Evolutionary conservation across 2,113 vertebrate genomes (phyloP).

Genomic region (Zosterops pallidus): DNA sequence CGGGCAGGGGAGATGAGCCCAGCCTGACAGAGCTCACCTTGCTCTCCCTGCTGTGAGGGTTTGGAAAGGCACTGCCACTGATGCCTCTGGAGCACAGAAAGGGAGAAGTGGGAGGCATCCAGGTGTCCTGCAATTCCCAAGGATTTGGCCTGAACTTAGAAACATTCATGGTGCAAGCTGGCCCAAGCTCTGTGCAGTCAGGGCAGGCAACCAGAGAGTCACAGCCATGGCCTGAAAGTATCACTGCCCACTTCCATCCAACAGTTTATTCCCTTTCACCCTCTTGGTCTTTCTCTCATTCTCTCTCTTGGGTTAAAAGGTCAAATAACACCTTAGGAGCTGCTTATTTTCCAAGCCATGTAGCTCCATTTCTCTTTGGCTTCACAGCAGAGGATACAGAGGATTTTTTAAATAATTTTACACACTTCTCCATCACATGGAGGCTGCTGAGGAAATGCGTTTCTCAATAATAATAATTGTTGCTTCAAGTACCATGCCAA

Average conservation of each 20-base stretch:
- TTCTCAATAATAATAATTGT: constrained; percentile 9
- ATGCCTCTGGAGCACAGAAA: neutral
- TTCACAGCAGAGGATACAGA: neutral
- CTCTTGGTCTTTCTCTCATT: neutral
- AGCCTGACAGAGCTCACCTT: rapidly evolving
- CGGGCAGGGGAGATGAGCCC: rapidly evolving
- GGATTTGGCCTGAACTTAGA: neutral
- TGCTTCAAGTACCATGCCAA: neutral
- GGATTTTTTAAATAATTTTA: neutral
- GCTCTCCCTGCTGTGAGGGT: neutral
- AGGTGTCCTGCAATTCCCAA: neutral
- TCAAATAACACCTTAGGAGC: neutral
- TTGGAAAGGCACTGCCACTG: neutral
- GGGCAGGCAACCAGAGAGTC: neutral
- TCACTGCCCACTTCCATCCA: neutral
- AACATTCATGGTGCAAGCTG: neutral
- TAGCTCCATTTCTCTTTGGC: neutral
- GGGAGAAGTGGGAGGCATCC: neutral
- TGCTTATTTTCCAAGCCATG: neutral
- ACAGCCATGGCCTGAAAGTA: neutral
- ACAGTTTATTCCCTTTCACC: neutral
- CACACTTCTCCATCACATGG: neutral
- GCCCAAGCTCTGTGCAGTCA: neutral
- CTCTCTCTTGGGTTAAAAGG: neutral
- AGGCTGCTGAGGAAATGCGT: neutral